Evolutionary conservation across 2,888 invertebrate genomes (phyloP).

Genomic region (Platycheirus albimanus): DNA sequence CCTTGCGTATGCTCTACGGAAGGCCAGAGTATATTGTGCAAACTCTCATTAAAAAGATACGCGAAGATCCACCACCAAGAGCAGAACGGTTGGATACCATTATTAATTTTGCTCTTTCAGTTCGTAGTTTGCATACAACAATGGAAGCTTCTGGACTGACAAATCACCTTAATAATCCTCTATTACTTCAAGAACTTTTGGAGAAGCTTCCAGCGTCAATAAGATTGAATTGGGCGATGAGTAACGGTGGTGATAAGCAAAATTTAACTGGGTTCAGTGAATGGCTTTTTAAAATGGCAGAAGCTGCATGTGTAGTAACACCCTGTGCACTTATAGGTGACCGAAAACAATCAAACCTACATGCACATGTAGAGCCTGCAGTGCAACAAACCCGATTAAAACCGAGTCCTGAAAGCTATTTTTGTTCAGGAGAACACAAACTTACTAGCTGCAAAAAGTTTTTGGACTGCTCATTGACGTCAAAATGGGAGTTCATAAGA

Average conservation of each 20-base stretch:
- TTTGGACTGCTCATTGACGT: no score
- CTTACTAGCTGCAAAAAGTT: not conserved
- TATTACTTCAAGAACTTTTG: not conserved
- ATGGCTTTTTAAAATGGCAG: not conserved
- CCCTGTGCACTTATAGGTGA: not conserved
- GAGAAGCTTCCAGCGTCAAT: not conserved
- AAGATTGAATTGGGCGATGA: slow-evolving; percentile 1
- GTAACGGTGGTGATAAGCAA: not conserved
- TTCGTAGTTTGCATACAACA: not conserved
- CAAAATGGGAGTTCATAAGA: not conserved
- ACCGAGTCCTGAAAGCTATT: not conserved
- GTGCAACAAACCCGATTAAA: no score
- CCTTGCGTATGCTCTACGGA: slow-evolving; percentile 2
- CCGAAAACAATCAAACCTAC: not conserved
- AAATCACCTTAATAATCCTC: not conserved
- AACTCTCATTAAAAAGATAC: not conserved
- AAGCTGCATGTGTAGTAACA: not conserved
- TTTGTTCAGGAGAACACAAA: not conserved
- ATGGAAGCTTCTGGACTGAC: not conserved
- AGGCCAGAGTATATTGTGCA: not conserved
- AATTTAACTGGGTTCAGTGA: not conserved
- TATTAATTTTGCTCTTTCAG: not conserved
- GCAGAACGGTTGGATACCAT: not conserved
- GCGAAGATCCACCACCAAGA: not conserved
- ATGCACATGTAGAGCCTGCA: not conserved